Evolutionary conservation across 2,888 invertebrate species (phyloP).

Genomic region (Nowickia ferox): DNA sequence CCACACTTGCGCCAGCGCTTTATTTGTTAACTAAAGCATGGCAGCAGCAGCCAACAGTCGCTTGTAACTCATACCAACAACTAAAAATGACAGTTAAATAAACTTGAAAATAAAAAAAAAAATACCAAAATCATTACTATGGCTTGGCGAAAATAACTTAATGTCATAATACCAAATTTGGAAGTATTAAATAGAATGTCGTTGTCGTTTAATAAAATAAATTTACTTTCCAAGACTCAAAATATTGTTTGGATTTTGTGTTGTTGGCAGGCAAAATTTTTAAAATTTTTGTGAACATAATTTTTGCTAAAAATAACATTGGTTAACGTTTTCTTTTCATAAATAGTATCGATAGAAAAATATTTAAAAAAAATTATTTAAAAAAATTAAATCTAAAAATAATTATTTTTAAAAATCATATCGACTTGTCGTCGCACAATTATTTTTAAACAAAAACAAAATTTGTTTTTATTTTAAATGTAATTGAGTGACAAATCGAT

Average conservation of each 20-base stretch:
- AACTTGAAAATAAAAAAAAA: neutral
- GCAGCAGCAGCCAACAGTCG: neutral
- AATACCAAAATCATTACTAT: conserved; percentile 43
- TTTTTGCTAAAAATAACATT: too few species aligned
- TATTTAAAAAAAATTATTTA: too few species aligned
- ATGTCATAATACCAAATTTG: conserved; percentile 58
- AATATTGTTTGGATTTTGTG: conserved; percentile 13
- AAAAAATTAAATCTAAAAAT: too few species aligned
- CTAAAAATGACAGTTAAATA: neutral
- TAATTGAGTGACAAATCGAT: too few species aligned
- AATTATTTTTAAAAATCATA: too few species aligned
- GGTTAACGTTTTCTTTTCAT: too few species aligned
- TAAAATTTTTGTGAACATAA: neutral
- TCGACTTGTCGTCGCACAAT: too few species aligned
- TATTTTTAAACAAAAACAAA: too few species aligned
- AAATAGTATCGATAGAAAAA: too few species aligned
- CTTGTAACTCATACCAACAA: neutral
- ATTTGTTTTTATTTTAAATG: too few species aligned
- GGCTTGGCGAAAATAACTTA: conserved; percentile 58
- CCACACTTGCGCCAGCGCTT: neutral
- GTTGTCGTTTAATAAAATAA: neutral
- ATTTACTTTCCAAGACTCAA: neutral
- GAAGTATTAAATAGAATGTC: conserved; percentile 48
- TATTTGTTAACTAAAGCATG: neutral
- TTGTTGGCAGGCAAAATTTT: neutral